Evolutionary conservation across 2,113 vertebrate genomes (phyloP), one percentile per base, ranked within the genome.

Genomic region (Pachypanchax playfairii): DNA sequence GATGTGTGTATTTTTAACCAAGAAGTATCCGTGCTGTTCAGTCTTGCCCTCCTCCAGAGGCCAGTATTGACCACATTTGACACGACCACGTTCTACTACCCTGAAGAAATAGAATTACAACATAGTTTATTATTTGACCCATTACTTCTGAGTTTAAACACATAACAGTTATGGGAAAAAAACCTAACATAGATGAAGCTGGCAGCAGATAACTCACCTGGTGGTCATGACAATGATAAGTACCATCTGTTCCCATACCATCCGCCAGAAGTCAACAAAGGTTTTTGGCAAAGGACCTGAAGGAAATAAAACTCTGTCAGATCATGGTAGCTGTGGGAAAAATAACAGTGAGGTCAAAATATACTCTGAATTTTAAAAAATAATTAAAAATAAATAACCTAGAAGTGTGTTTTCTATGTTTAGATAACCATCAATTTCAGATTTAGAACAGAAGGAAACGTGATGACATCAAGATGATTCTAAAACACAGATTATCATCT

Each of bases 171-270:
- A 15, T 21, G n/a, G n/a, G n/a, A n/a, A 24, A n/a, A 6, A 36
- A 53, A 7, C 1, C 13, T 14, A 36, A 22, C 13, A 35, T n/a
- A 18, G 26, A n/a, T 3, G n/a, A 50, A 43, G 8, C 6, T 42
- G 25, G n/a, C 14, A 24, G 22, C 2, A 60, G 6, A 50, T 15
- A 46, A 50, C 53, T 88, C 64, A 93, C 92, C 92, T 91, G 71
- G 92, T 93, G 48, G 92, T 93, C 92, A 93, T 93, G 51, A 93
- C 91, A 15, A 93, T 91, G 54, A 93, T 90, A 72, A 92, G 87
- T 73, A 93, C 92, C 89, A 92, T 90, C 81, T 93, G 92, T 69
- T 93, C 92, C 91, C 91, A 93, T 48, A 93, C 91, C 92, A 93
- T 92, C 47, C 86, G 87, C 92, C 92, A 93, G 76, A 93, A 93